phyloP scores from a whole-genome alignment of 1,140 invertebrate genomes.

The Cherax destructor region DNA sequence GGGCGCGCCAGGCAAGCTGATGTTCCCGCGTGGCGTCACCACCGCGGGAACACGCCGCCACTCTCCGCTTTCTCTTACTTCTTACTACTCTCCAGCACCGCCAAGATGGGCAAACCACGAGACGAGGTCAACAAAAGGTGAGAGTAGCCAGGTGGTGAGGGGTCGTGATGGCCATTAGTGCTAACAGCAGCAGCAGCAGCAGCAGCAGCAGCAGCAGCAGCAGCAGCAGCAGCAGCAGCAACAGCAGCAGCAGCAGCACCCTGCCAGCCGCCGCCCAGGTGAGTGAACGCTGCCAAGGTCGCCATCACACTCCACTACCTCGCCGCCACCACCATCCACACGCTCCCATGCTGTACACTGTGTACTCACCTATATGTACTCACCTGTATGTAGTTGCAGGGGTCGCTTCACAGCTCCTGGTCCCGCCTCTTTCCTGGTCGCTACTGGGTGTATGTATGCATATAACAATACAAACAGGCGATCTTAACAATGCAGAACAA shows the following conservation, averaged over 20 bases:
- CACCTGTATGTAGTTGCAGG: too few relatives aligned
- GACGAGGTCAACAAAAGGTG: not conserved
- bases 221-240: too few relatives aligned
- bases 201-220: not conserved
- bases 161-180: not conserved
- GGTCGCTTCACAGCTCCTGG: too few relatives aligned
- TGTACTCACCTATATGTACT: too few relatives aligned
- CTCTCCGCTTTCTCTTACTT: not conserved
- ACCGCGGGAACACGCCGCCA: not conserved
- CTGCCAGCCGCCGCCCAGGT: constrained; percentile 15
- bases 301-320: not conserved
- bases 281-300: constrained; percentile 39
- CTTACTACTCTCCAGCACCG: not conserved
- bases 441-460: too few relatives aligned
- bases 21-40: not conserved
- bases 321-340: not conserved
- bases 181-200: not conserved
- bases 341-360: too few relatives aligned
- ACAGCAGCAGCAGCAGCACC: not conserved
- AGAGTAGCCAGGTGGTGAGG: not conserved
- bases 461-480: too few relatives aligned
- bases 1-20: not conserved
- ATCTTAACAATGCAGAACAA: too few relatives aligned
- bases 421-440: too few relatives aligned
- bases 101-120: too few relatives aligned